These are phyloP conservation scores for Peromyscus aztecus DNA, from an alignment of 2,797 vertebrate species.

Conservation along the genomic window DNA sequence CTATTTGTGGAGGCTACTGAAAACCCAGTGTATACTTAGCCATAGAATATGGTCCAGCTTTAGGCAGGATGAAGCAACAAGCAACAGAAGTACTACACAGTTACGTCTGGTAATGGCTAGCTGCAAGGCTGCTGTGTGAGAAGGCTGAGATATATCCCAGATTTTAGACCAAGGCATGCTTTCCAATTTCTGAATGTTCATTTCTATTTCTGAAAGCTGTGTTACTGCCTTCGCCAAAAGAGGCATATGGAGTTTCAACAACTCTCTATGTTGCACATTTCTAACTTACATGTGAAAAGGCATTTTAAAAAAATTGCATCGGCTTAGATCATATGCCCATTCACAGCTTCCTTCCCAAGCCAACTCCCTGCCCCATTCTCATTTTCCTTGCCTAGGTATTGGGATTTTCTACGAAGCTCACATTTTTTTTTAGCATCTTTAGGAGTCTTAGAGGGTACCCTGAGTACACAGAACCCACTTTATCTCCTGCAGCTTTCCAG, in stretches of 20 bases:
- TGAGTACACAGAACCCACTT: fast-evolving
- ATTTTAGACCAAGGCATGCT: constrained; percentile 83
- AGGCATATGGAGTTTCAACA: constrained; percentile 86
- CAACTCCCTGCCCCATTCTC: background rate
- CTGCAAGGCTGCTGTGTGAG: constrained; percentile 75
- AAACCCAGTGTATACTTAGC: constrained; percentile 47
- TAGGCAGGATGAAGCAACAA: background rate
- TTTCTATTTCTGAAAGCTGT: constrained; percentile 84
- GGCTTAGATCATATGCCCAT: constrained; percentile 70
- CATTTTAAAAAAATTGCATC: constrained; percentile 83
- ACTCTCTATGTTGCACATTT: constrained; percentile 84
- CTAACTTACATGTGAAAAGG: constrained; percentile 82
- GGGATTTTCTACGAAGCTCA: background rate
- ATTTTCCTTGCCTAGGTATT: background rate
- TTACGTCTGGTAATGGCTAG: constrained; percentile 74
- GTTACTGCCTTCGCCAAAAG: constrained; percentile 83
- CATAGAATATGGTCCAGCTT: constrained; percentile 15
- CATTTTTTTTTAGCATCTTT: background rate
- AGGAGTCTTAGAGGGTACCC: too few relatives aligned
- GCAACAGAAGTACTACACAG: background rate
- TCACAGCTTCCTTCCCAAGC: constrained; percentile 4
- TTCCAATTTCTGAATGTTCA: constrained; percentile 87
- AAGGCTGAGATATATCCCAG: constrained; percentile 79
- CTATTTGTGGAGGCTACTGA: constrained; percentile 38
- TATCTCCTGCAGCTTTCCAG: background rate